Evolutionary conservation across 1,140 invertebrate species (phyloP), one percentile per base, ranked within the genome.

Genomic region (Ips nitidus): DNA sequence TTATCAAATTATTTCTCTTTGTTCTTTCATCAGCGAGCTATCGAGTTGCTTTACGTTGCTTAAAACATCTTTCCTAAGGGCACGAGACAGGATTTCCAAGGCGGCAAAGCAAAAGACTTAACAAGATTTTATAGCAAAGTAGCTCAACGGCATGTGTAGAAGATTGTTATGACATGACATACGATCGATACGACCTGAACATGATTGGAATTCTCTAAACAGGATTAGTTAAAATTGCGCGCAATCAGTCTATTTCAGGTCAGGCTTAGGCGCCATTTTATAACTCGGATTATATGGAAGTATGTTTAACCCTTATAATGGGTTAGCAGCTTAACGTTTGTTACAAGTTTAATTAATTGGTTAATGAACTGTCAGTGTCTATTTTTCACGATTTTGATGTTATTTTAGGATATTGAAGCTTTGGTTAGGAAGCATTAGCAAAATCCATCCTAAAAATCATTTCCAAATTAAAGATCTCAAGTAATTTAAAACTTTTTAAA

Each of bases 71-170:
- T 42, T 22, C 58, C 41, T 43, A 60, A 60, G 40, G 58, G 41
- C 58, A 60, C 22, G 41, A 42, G 58, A 60, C 58, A 42, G 58
- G 40, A 45, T 64, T 58, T 56, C 8, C 52, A 41, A 7, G 40
- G 50, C 37, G 47, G 41, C 36, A 52, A 50, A 50, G 45, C n/a
- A 40, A 40, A 66, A 69, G 42, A 66, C 52, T 58, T 43, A 66
- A 57, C 55, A 66, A 41, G 64, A 64, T 64, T 64, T 52, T 36
- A 64, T n/a, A 1, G 58, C 40, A 22, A 60, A 60, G 58, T 60
- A 22, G 58, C 58, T 60, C 22, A 60, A 60, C 58, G 41, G n/a
- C 5, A 60, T 60, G 41, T 60, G 50, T 52, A n/a, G 7, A 64
- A 52, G 38, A 4, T 64, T 50, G 45, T 22, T n/a, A 64, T 3